Conservation (phyloP, 35 echinoderm and acorn worm genomes). For the Strongylocentrotus purpuratus region DNA sequence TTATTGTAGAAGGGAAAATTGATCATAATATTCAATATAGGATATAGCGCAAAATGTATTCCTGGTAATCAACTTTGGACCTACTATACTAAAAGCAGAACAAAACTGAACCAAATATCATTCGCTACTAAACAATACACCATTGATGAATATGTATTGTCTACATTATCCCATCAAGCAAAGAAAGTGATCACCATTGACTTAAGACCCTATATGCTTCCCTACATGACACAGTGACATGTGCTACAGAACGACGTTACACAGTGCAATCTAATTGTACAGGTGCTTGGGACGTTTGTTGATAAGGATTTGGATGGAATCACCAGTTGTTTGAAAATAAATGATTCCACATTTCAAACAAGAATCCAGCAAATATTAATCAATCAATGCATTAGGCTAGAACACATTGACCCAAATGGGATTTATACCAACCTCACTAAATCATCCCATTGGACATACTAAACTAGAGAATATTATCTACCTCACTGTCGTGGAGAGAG, state of each 20-base stretch:
- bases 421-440: not conserved
- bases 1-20: not conserved
- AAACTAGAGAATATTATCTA: not conserved
- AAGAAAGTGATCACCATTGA: not conserved
- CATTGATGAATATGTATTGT: not conserved
- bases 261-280: not conserved
- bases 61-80: not conserved
- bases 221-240: not conserved
- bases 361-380: not conserved
- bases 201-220: not conserved
- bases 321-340: not conserved
- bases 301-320: slow-evolving; percentile 7
- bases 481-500: not conserved
- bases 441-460: not conserved
- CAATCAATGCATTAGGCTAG: not conserved
- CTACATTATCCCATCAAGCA: not conserved
- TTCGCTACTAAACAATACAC: not conserved
- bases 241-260: not conserved
- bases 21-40: not conserved
- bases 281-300: slow-evolving; percentile 1
- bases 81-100: not conserved
- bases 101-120: not conserved
- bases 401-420: not conserved
- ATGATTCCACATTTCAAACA: not conserved
- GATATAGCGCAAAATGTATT: not conserved